These are phyloP conservation scores for Bursaphelenchus okinawaensis DNA, from an alignment of 2,888 invertebrate species.

Conservation along the genomic window DNA sequence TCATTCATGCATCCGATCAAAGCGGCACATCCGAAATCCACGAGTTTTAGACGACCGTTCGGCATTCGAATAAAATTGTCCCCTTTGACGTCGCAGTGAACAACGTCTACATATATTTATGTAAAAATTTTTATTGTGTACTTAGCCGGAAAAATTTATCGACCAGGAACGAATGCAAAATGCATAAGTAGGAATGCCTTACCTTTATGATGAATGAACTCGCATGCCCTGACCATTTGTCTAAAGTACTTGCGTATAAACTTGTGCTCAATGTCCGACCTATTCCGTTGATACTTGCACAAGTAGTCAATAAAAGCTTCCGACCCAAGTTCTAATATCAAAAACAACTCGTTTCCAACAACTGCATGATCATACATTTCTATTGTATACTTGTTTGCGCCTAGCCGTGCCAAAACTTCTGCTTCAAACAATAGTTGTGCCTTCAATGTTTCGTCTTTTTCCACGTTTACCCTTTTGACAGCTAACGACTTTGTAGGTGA, in stretches of 20 bases:
- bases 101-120: neutral
- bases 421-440: neutral
- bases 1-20: neutral
- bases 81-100: neutral
- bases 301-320: neutral
- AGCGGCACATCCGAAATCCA: neutral
- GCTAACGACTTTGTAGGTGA: neutral
- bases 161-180: no score
- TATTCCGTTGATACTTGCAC: neutral
- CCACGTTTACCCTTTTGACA: neutral
- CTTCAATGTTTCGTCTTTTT: neutral
- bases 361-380: neutral
- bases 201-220: neutral
- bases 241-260: neutral
- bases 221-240: neutral
- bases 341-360: neutral
- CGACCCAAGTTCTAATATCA: neutral
- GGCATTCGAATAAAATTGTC: neutral
- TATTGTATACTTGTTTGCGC: neutral
- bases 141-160: no score
- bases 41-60: neutral
- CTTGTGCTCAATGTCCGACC: neutral
- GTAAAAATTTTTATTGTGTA: no score
- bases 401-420: neutral
- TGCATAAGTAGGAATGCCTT: no score